These are phyloP conservation scores for Epinotia nisella DNA, from an alignment of 2,888 invertebrate genomes.

Conservation along the genomic window DNA sequence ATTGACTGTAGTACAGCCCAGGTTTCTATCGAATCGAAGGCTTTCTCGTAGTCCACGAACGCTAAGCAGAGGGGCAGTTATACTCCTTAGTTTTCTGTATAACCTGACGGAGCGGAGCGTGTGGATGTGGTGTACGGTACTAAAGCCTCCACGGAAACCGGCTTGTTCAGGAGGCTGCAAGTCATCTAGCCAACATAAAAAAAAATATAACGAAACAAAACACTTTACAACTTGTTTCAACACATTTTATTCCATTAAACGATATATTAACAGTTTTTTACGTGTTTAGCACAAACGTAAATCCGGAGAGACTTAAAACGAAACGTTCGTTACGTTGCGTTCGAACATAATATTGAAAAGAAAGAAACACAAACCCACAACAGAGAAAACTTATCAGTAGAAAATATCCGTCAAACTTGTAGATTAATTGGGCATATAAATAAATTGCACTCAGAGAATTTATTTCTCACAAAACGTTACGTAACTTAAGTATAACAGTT, in stretches of 20 bases:
- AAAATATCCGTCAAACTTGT: conserved; percentile 53
- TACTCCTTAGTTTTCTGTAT: no score
- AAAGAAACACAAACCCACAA: conserved; percentile 61
- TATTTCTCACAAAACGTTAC: conserved; percentile 61
- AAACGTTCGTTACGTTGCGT: conserved; percentile 54
- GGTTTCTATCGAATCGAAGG: no score
- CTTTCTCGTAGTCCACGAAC: no score
- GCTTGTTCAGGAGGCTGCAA: no score
- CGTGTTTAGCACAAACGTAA: conserved; percentile 62
- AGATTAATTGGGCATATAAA: conserved; percentile 54
- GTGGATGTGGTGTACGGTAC: no score
- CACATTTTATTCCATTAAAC: conserved; percentile 81
- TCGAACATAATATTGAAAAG: conserved; percentile 56
- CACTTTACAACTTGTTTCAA: conserved; percentile 61
- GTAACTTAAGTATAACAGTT: conserved; percentile 68
- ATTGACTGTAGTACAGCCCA: no score
- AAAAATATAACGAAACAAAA: conserved; percentile 34
- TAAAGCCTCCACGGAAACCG: no score
- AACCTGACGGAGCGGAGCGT: no score
- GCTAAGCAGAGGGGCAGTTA: no score
- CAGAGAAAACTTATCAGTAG: conserved; percentile 52
- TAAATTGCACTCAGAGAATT: conserved; percentile 78
- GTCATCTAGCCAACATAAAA: no score
- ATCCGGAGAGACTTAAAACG: conserved; percentile 59
- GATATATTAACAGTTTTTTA: conserved; percentile 74